phyloP scores from a whole-genome alignment of 1,140 invertebrate genomes.

The Aleiodes sp. region DNA sequence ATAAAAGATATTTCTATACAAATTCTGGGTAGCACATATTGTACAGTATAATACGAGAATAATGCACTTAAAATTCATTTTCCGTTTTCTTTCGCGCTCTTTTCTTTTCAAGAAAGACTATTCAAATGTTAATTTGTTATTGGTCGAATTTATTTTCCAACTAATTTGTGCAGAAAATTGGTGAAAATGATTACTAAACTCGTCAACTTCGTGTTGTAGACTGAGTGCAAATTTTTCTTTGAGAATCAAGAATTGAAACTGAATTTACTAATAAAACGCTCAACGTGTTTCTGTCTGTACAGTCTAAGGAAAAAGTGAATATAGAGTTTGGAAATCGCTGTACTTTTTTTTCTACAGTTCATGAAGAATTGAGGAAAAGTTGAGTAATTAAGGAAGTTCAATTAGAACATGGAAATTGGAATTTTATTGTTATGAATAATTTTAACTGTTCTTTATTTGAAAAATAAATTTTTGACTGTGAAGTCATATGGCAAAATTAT shows the following conservation, averaged over 20 bases:
- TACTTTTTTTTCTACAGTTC: too few relatives aligned
- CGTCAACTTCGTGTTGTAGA: not conserved
- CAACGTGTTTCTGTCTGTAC: too few relatives aligned
- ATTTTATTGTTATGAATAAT: too few relatives aligned
- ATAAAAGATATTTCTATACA: constrained; percentile 41
- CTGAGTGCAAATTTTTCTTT: not conserved
- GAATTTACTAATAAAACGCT: not conserved
- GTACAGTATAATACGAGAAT: constrained; percentile 27
- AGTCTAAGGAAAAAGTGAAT: too few relatives aligned
- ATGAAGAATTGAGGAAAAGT: too few relatives aligned
- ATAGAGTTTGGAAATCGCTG: too few relatives aligned
- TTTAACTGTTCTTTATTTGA: too few relatives aligned
- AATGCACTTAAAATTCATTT: constrained; percentile 25
- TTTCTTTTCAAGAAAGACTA: not conserved
- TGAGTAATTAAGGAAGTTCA: too few relatives aligned
- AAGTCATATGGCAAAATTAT: too few relatives aligned
- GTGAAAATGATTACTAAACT: not conserved
- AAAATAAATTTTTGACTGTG: too few relatives aligned
- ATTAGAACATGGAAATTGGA: too few relatives aligned
- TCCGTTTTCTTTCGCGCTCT: too few relatives aligned
- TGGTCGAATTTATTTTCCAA: constrained; percentile 21
- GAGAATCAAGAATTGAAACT: not conserved
- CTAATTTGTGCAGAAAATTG: not conserved
- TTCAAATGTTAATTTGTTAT: constrained; percentile 24
- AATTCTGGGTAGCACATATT: constrained; percentile 17